phyloP scores from a whole-genome alignment of 2,797 vertebrate genomes.

The Parauchenoglanis punctatus region DNA sequence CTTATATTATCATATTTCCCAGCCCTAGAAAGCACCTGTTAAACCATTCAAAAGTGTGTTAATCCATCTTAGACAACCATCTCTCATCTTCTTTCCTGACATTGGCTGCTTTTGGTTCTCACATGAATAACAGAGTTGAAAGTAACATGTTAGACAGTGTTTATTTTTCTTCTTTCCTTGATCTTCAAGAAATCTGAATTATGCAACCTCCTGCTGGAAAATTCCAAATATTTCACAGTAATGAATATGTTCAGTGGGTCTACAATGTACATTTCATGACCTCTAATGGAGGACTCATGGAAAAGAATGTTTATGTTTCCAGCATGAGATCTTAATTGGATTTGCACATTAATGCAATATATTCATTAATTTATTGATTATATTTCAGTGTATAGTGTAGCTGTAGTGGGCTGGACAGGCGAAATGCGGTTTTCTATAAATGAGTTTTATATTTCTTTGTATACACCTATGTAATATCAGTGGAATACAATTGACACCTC shows the following conservation, averaged over 20 bases:
- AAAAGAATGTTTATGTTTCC: not conserved
- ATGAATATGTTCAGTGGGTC: not conserved
- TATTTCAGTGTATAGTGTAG: not conserved
- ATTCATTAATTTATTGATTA: not conserved
- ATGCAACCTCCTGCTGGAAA: not conserved
- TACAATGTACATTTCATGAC: not conserved
- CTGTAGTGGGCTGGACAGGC: not conserved
- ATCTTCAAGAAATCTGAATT: not conserved
- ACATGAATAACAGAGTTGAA: not conserved
- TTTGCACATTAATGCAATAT: not conserved
- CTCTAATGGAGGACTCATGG: not conserved
- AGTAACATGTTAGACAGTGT: not conserved
- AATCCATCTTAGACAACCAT: not conserved
- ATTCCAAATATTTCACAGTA: not conserved
- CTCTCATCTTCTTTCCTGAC: not conserved
- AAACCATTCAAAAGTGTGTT: not conserved
- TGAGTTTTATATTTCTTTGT: not conserved
- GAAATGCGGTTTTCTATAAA: not conserved
- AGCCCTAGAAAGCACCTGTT: not conserved
- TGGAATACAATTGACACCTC: not conserved
- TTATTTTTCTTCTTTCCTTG: not conserved
- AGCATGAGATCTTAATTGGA: not conserved
- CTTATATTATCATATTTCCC: not conserved
- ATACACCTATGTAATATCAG: not conserved
- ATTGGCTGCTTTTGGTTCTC: not conserved